Conservation (phyloP, 2,797 vertebrate genomes). For the Bovichtus variegatus region DNA sequence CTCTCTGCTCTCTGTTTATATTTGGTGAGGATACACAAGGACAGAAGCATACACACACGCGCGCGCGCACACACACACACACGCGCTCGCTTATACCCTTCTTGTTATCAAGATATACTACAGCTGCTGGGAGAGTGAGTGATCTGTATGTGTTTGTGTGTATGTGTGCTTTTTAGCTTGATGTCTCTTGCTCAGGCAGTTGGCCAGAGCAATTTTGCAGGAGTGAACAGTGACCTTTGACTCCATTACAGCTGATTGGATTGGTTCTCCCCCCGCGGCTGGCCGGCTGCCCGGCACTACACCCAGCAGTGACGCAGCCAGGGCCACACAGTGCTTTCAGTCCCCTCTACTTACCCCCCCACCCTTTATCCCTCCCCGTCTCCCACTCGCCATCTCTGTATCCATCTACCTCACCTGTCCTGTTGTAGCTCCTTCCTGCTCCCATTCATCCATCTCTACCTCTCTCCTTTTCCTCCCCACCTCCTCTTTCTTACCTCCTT, state of each 20-base stretch:
- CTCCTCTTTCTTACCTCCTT: slow-evolving; percentile 15
- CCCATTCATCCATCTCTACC: slow-evolving; percentile 39
- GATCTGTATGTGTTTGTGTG: slow-evolving; percentile 42
- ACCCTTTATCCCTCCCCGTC: neutral
- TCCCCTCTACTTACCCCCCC: neutral
- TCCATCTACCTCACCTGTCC: slow-evolving; percentile 31
- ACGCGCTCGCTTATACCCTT: slow-evolving; percentile 6
- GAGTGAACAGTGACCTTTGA: slow-evolving; percentile 83
- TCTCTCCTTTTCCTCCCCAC: neutral
- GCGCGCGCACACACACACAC: neutral
- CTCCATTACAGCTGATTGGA: slow-evolving; percentile 84
- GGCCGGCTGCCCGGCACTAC: slow-evolving; percentile 59
- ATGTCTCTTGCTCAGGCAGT: slow-evolving; percentile 62
- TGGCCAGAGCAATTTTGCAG: slow-evolving; percentile 68
- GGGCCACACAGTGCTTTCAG: slow-evolving; percentile 38
- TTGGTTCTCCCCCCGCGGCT: slow-evolving; percentile 57
- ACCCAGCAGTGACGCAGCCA: slow-evolving; percentile 50
- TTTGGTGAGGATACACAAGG: slow-evolving; percentile 54
- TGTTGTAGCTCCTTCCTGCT: slow-evolving; percentile 1
- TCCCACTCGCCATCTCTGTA: neutral
- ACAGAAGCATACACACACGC: slow-evolving; percentile 31
- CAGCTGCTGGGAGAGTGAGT: slow-evolving; percentile 43
- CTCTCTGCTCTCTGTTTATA: slow-evolving; percentile 30
- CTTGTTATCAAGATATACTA: slow-evolving; percentile 66
- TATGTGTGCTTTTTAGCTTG: slow-evolving; percentile 23